Conservation (phyloP, 2,113 vertebrate species). For the Lophius piscatorius region DNA sequence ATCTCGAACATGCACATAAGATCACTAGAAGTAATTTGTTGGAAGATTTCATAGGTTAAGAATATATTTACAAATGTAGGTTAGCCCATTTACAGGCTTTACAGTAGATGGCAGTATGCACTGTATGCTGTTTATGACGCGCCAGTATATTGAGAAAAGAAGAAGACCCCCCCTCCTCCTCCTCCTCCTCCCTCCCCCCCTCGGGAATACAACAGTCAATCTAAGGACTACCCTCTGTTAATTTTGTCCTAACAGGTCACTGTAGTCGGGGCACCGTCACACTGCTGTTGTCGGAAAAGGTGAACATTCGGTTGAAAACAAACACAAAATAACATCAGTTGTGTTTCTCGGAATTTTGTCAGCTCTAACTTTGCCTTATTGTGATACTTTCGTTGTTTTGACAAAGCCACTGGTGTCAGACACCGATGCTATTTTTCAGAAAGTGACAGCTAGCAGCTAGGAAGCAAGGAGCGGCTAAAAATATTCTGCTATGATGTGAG, state of each 20-base stretch:
- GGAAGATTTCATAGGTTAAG: too few relatives aligned
- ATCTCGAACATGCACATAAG: too few relatives aligned
- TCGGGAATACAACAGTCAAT: too few relatives aligned
- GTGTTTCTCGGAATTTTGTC: conserved; percentile 2
- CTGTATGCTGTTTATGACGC: too few relatives aligned
- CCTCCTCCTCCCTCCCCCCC: too few relatives aligned
- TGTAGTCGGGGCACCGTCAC: conserved; percentile 25
- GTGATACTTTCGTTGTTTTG: background rate
- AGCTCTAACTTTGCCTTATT: too few relatives aligned
- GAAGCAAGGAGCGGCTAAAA: conserved; percentile 53
- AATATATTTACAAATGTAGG: too few relatives aligned
- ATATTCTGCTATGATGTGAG: conserved; percentile 48
- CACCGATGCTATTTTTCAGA: background rate
- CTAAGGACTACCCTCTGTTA: background rate
- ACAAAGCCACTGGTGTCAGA: background rate
- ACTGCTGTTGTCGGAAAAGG: conserved; percentile 9
- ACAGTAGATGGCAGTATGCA: too few relatives aligned
- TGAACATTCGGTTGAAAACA: conserved; percentile 2
- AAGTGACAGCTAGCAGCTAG: conserved; percentile 30
- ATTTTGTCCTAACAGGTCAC: conserved; percentile 30
- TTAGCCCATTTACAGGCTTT: too few relatives aligned
- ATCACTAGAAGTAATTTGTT: too few relatives aligned
- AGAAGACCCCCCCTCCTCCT: too few relatives aligned
- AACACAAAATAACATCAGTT: background rate
- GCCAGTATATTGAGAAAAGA: too few relatives aligned